Conservation (phyloP, 1,140 invertebrate species). For the Oryzaephilus surinamensis region DNA sequence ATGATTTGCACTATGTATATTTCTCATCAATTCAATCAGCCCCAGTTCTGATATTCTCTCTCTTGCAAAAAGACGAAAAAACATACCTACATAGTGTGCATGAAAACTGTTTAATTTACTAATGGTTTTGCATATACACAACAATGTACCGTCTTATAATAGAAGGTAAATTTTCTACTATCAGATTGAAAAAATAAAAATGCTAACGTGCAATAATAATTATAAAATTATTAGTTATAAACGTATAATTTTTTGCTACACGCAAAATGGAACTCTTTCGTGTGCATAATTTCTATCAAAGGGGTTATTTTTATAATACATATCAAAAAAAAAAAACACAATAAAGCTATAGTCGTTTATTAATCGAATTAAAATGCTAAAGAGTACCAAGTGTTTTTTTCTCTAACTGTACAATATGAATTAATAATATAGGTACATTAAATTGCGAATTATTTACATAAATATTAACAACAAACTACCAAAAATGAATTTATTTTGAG, state of each 20-base stretch:
- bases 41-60: slow-evolving; percentile 28
- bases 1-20: slow-evolving; percentile 32
- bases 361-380: slow-evolving; percentile 25
- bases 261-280: no score
- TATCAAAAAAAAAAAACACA: slow-evolving; percentile 7
- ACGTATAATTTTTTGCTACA: no score
- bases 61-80: no score
- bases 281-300: slow-evolving; percentile 2
- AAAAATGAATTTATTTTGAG: slow-evolving; percentile 6
- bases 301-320: not conserved
- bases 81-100: no score
- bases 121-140: no score
- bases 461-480: slow-evolving; percentile 21
- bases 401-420: slow-evolving; percentile 26
- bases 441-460: slow-evolving; percentile 25
- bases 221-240: no score
- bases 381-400: slow-evolving; percentile 21
- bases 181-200: no score
- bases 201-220: no score
- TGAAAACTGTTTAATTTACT: no score
- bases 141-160: no score
- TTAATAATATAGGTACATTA: slow-evolving; percentile 21
- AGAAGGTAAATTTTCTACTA: no score
- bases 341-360: slow-evolving; percentile 27
- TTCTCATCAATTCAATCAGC: slow-evolving; percentile 25